phyloP scores from a whole-genome alignment of 1,140 invertebrate genomes.

The Dendroctonus valens region DNA sequence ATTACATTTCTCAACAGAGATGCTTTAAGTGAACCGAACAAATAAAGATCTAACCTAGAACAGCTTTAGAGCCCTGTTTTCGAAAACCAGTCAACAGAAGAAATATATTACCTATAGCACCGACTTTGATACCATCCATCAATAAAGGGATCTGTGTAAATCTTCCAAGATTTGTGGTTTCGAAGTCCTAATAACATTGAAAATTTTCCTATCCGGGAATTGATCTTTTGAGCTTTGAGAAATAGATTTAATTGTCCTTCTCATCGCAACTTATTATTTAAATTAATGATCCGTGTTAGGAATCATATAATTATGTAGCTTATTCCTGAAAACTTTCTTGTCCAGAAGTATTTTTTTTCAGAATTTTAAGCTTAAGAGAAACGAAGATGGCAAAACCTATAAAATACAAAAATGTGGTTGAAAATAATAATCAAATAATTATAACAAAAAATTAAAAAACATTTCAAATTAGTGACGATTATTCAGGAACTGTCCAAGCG shows the following conservation, averaged over 20 bases:
- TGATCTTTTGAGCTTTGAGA: background rate
- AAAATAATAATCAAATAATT: too few species aligned
- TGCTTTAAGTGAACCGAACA: slow-evolving; percentile 12
- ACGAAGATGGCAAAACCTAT: too few species aligned
- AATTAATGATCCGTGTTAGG: background rate
- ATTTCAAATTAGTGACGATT: too few species aligned
- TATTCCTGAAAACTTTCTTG: background rate
- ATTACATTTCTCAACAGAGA: slow-evolving; percentile 11
- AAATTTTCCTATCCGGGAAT: background rate
- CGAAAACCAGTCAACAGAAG: slow-evolving; percentile 33
- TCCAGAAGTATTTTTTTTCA: background rate
- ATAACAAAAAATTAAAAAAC: too few species aligned
- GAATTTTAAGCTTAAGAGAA: background rate
- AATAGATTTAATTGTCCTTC: background rate
- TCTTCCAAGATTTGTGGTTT: slow-evolving; percentile 27
- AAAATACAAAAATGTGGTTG: too few species aligned
- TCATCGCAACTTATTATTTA: background rate
- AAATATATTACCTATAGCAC: slow-evolving; percentile 30
- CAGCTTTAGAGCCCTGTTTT: slow-evolving; percentile 23
- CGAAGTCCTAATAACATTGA: slow-evolving; percentile 11
- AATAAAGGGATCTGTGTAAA: slow-evolving; percentile 35
- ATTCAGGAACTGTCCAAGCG: too few species aligned
- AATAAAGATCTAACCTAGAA: slow-evolving; percentile 19
- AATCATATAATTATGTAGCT: background rate
- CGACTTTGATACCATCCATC: slow-evolving; percentile 34